Conservation (phyloP, 2,113 vertebrate species). For the Sciurus niger region DNA sequence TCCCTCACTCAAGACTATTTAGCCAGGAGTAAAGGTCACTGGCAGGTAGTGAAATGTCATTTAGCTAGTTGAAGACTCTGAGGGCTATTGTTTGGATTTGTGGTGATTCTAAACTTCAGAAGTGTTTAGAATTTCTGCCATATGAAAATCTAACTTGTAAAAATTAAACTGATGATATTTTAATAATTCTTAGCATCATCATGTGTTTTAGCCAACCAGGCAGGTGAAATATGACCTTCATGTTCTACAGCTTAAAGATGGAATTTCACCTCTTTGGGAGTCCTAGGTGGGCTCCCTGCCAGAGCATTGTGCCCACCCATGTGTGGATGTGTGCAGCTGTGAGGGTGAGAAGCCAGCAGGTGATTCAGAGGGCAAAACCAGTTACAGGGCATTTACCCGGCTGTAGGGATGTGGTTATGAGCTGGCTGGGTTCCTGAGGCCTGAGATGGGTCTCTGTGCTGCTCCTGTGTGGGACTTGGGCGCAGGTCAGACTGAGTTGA, state of each 20-base stretch:
- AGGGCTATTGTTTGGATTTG: not conserved
- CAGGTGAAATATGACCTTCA: accelerated
- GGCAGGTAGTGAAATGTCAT: not conserved
- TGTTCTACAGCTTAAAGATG: not conserved
- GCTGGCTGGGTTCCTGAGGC: not conserved
- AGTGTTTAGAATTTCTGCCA: not conserved
- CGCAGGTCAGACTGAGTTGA: too few relatives aligned
- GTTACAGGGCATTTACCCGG: accelerated
- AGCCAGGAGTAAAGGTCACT: not conserved
- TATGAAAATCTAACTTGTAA: not conserved
- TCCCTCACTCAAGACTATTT: accelerated
- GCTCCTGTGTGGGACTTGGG: not conserved
- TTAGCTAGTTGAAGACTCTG: not conserved
- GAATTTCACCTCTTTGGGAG: not conserved
- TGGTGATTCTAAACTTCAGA: not conserved
- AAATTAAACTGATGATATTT: not conserved
- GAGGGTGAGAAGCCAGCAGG: accelerated
- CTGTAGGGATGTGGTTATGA: accelerated
- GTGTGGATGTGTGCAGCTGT: accelerated
- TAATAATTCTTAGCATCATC: not conserved
- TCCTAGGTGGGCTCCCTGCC: accelerated
- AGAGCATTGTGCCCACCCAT: accelerated
- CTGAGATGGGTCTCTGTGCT: accelerated
- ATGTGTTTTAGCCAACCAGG: not conserved
- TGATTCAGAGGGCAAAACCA: too few relatives aligned